Evolutionary conservation across 2,113 vertebrate species (phyloP).

Genomic region (Anarhynchus alexandrinus): DNA sequence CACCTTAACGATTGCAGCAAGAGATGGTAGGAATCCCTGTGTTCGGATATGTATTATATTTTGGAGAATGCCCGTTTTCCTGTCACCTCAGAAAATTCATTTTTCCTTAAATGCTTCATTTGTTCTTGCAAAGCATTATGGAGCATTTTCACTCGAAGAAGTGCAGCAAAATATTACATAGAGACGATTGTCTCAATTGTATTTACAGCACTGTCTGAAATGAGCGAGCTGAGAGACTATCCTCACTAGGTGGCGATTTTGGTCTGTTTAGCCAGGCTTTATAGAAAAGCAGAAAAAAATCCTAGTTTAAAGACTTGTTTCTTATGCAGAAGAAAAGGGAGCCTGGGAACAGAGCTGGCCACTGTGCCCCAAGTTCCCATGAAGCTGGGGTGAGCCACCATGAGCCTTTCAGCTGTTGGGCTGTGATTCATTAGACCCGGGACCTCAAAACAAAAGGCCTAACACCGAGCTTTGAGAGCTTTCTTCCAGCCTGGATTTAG

Average conservation of each 20-base stretch:
- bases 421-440: not conserved
- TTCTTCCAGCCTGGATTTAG: not conserved
- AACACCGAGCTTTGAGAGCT: not conserved
- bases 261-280: not conserved
- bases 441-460: not conserved
- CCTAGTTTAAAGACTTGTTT: not conserved
- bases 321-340: not conserved
- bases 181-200: fast-evolving
- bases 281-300: not conserved
- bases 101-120: not conserved
- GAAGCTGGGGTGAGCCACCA: not conserved
- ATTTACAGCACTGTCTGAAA: not conserved
- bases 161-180: not conserved
- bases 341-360: not conserved
- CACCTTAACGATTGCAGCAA: not conserved
- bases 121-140: not conserved
- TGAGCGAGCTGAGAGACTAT: not conserved
- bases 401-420: not conserved
- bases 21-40: not conserved
- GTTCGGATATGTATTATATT: not conserved
- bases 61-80: not conserved
- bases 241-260: conserved; percentile 61
- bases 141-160: not conserved
- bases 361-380: fast-evolving
- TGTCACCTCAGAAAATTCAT: not conserved